Percentiles rank a stretch among this genome's conserved stretches.
Evolutionary conservation across 2,113 vertebrate genomes (phyloP).

Genomic region (Empidonax alnorum): DNA sequence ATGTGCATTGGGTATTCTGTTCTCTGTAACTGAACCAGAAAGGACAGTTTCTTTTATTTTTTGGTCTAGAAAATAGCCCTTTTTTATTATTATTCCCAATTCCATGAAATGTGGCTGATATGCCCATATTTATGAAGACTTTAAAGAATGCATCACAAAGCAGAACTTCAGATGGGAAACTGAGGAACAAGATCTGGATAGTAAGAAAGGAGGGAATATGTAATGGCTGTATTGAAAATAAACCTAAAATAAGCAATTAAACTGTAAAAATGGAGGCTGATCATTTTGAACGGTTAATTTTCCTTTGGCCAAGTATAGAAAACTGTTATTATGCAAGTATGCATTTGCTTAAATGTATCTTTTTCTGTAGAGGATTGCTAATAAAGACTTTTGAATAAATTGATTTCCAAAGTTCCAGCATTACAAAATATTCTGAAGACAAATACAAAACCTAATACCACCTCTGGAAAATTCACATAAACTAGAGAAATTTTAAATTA

Average conservation of each 20-base stretch:
- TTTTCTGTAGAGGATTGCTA: background rate
- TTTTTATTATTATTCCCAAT: background rate
- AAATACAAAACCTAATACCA: background rate
- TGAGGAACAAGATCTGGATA: background rate
- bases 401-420: background rate
- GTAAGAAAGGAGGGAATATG: background rate
- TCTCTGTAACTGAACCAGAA: conserved; percentile 23
- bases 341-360: background rate
- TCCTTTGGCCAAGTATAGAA: background rate
- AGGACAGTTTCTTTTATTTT: conserved; percentile 6
- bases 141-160: background rate
- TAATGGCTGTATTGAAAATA: background rate
- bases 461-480: background rate
- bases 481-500: background rate
- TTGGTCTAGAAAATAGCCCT: background rate
- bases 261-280: background rate
- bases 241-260: background rate
- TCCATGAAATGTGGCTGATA: background rate
- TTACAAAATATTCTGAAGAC: background rate
- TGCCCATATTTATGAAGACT: background rate
- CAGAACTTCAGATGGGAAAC: background rate
- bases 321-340: background rate
- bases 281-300: background rate
- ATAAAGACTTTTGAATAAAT: background rate
- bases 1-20: background rate